A percentile compares a stretch with the other conserved stretches of the same genome.
Evolutionary conservation across 1,140 invertebrate species (phyloP).

Genomic region (Eupeodes corollae): DNA sequence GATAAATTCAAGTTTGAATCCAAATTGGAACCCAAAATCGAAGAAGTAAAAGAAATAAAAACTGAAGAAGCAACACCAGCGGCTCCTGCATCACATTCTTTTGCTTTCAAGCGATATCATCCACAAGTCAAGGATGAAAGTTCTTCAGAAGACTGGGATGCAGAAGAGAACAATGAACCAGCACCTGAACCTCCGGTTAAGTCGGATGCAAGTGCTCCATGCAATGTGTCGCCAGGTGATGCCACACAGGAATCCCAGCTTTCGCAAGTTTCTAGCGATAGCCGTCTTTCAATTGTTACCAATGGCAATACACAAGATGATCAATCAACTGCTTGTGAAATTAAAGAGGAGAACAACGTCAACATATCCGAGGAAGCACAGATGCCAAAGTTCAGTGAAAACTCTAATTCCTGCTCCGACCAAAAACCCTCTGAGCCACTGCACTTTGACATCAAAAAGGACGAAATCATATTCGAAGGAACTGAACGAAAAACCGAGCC

Average conservation of each 20-base stretch:
- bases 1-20: no score
- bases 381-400: slow-evolving; percentile 33
- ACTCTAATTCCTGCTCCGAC: slow-evolving; percentile 13
- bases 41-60: no score
- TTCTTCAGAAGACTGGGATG: not conserved
- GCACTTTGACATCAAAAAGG: slow-evolving; percentile 36
- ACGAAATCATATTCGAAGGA: slow-evolving; percentile 35
- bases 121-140: not conserved
- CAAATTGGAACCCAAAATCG: no score
- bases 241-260: slow-evolving; percentile 42
- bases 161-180: slow-evolving; percentile 37
- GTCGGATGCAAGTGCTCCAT: not conserved
- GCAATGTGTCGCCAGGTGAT: slow-evolving; percentile 6
- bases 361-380: slow-evolving; percentile 34
- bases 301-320: slow-evolving; percentile 24
- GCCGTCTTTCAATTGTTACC: slow-evolving; percentile 43
- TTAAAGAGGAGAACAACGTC: slow-evolving; percentile 8
- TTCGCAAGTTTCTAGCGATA: slow-evolving; percentile 49
- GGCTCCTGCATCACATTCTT: no score
- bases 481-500: slow-evolving; percentile 23
- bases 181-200: slow-evolving; percentile 33
- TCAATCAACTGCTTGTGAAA: slow-evolving; percentile 9
- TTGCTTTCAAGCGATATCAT: no score
- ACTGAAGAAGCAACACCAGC: no score
- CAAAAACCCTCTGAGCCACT: slow-evolving; percentile 11